These are phyloP conservation scores for Thysanoteuthis rhombus DNA, from an alignment of 2,888 invertebrate genomes.

Conservation along the genomic window DNA sequence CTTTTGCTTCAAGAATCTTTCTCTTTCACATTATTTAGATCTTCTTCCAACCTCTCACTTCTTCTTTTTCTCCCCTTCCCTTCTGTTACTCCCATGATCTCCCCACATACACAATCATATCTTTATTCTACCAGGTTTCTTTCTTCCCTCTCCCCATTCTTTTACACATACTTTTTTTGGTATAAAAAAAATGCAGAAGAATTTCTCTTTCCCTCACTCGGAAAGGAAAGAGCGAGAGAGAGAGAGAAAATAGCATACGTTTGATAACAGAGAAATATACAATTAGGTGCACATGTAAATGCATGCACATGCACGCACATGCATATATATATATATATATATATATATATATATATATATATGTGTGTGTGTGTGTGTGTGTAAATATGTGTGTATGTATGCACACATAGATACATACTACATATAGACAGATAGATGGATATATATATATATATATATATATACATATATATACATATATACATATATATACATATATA, in stretches of 20 bases:
- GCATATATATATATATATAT: background rate
- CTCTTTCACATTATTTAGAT: background rate
- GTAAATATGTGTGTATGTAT: too few species aligned
- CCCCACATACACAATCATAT: background rate
- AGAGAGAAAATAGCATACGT: background rate
- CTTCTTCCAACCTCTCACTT: background rate
- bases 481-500: background rate
- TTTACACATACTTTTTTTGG: too few species aligned
- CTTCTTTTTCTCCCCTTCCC: background rate
- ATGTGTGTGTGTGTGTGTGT: background rate
- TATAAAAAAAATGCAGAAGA: too few species aligned
- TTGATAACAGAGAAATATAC: too few species aligned
- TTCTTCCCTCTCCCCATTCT: background rate
- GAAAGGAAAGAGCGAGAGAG: background rate
- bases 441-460: too few species aligned
- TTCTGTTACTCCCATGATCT: background rate
- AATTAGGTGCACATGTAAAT: too few species aligned
- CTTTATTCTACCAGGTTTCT: background rate
- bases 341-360: background rate
- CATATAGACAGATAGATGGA: too few species aligned
- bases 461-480: background rate
- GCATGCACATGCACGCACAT: background rate
- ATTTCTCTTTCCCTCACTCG: background rate
- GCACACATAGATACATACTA: background rate
- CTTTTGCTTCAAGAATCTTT: background rate